These are phyloP conservation scores for Cercocebus atys DNA, from an alignment of 2,113 vertebrate genomes.

Conservation along the genomic window DNA sequence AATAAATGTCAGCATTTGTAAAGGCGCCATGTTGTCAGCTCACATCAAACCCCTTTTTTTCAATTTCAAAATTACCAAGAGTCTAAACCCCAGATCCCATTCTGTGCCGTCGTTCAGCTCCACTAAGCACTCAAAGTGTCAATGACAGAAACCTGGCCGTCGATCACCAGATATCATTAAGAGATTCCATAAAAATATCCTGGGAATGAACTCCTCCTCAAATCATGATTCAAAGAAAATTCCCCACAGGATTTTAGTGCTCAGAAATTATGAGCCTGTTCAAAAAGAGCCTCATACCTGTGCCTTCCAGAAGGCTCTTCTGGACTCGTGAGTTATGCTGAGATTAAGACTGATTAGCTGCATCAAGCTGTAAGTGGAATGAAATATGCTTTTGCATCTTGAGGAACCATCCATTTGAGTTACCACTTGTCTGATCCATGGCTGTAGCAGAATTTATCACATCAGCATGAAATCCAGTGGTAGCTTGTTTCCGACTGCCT, in stretches of 20 bases:
- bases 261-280: background rate
- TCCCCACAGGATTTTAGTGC: background rate
- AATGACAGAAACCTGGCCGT: fast-evolving
- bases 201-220: background rate
- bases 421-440: background rate
- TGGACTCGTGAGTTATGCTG: fast-evolving
- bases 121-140: fast-evolving
- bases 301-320: background rate
- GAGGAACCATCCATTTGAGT: background rate
- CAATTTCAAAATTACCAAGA: background rate
- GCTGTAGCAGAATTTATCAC: background rate
- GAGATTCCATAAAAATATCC: background rate
- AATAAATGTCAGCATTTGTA: background rate
- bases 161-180: fast-evolving
- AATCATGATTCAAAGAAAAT: background rate
- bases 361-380: background rate
- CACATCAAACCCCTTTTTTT: too few species aligned
- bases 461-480: background rate
- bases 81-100: background rate
- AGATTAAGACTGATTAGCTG: background rate
- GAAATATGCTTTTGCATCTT: background rate
- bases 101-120: fast-evolving
- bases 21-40: background rate
- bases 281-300: fast-evolving
- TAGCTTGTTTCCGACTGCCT: background rate